These are phyloP conservation scores for Embidobia sp. DNA, from an alignment of 2,888 invertebrate genomes.

Conservation along the genomic window DNA sequence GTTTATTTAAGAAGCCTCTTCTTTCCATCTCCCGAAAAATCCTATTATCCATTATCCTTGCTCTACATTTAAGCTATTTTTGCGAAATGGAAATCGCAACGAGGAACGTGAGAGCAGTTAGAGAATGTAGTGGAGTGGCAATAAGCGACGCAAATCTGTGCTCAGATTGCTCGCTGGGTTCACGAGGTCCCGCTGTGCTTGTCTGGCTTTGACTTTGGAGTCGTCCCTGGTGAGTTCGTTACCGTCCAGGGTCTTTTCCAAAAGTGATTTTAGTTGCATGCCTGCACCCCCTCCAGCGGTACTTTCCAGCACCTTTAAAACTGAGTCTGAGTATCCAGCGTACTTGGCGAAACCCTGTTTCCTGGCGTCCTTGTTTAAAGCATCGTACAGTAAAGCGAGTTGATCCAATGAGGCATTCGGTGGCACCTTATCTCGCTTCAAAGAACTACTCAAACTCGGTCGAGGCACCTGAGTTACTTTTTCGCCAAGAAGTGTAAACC, in stretches of 20 bases:
- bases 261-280: conserved; percentile 83
- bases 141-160: conserved; percentile 83
- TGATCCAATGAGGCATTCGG: conserved; percentile 84
- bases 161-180: conserved; percentile 84
- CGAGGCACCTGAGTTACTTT: conserved; percentile 76
- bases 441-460: conserved; percentile 76
- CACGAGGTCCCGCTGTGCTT: conserved; percentile 83
- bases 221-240: conserved; percentile 85
- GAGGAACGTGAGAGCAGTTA: conserved; percentile 45
- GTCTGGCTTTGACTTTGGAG: conserved; percentile 83
- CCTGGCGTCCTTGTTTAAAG: conserved; percentile 86
- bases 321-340: conserved; percentile 85
- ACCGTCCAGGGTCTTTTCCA: conserved; percentile 84
- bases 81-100: not conserved
- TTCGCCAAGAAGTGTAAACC: conserved; percentile 76
- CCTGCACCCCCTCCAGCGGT: conserved; percentile 84
- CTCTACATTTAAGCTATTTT: conserved; percentile 6
- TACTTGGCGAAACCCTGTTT: conserved; percentile 85
- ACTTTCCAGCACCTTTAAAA: conserved; percentile 83
- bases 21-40: not conserved
- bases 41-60: not conserved
- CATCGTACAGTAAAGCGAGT: conserved; percentile 85
- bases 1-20: too few relatives aligned
- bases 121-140: conserved; percentile 82
- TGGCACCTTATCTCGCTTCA: conserved; percentile 83